Percentiles rank a stretch among this genome's conserved stretches.
These are phyloP conservation scores for Spialia ferax DNA, from an alignment of 2,888 invertebrate species.

Conservation along the genomic window DNA sequence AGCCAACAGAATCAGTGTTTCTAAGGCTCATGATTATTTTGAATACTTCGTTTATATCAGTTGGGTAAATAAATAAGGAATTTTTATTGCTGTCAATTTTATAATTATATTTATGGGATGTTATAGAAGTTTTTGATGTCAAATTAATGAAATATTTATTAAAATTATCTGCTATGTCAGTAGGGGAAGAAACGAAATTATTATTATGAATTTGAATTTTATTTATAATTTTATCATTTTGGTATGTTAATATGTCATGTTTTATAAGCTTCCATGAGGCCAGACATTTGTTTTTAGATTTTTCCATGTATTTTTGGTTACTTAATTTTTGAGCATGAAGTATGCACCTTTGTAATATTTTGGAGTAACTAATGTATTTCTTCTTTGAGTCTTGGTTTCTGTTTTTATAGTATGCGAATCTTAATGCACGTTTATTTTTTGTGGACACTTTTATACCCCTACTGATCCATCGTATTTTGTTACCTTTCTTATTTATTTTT, in stretches of 20 bases:
- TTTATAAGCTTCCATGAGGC: constrained; percentile 16
- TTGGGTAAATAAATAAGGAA: no score
- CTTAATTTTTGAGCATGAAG: neutral
- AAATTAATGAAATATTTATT: constrained; percentile 16
- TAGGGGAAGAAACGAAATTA: neutral
- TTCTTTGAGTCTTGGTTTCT: neutral
- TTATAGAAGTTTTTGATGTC: constrained; percentile 12
- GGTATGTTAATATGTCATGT: neutral
- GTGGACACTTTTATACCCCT: constrained; percentile 5
- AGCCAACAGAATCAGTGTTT: neutral
- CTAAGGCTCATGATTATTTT: constrained; percentile 4
- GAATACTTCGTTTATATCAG: neutral
- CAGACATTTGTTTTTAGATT: constrained; percentile 18
- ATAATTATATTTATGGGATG: neutral
- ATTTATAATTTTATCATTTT: constrained; percentile 7
- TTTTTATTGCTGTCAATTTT: neutral
- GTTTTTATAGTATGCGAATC: constrained; percentile 8
- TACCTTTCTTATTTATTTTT: neutral
- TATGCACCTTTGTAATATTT: neutral
- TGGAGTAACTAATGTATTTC: neutral
- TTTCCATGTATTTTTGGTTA: constrained; percentile 5
- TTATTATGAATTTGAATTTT: constrained; percentile 1
- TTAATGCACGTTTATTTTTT: constrained; percentile 11
- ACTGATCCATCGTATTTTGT: constrained; percentile 2
- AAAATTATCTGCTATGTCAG: constrained; percentile 1